Evolutionary conservation across 2,797 vertebrate genomes (phyloP).

Genomic region (Hippoglossus hippoglossus): DNA sequence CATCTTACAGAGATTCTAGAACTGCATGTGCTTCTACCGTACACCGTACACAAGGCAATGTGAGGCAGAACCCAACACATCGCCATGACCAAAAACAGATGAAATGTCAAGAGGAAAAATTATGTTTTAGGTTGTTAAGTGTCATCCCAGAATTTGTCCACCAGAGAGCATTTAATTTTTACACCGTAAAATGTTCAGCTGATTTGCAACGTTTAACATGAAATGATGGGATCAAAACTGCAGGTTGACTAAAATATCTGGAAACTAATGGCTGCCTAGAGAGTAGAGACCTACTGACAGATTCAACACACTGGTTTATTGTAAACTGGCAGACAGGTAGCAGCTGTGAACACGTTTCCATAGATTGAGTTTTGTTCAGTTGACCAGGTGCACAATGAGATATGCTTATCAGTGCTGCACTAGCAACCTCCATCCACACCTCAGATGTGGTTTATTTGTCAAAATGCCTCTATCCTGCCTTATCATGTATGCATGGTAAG

Average conservation of each 20-base stretch:
- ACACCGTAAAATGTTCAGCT: not conserved
- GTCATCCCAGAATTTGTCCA: not conserved
- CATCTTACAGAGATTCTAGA: not conserved
- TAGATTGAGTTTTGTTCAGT: not conserved
- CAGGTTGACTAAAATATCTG: not conserved
- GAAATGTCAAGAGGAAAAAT: not conserved
- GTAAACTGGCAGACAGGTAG: not conserved
- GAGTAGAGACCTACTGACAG: not conserved
- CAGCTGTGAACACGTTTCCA: not conserved
- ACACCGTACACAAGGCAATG: not conserved
- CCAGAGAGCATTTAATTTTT: not conserved
- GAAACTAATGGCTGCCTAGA: not conserved
- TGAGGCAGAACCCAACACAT: not conserved
- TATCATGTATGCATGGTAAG: conserved; percentile 56
- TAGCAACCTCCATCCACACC: not conserved
- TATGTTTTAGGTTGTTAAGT: not conserved
- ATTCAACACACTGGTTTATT: not conserved
- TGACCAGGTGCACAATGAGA: not conserved
- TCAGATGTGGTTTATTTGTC: conserved; percentile 1
- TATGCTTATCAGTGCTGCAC: not conserved
- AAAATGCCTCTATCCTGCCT: conserved; percentile 33
- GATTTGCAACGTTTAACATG: not conserved
- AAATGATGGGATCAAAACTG: not conserved
- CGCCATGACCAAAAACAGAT: not conserved
- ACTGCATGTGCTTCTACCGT: not conserved